phyloP scores from a whole-genome alignment of 2,113 vertebrate species.

The Siniperca knerii region DNA sequence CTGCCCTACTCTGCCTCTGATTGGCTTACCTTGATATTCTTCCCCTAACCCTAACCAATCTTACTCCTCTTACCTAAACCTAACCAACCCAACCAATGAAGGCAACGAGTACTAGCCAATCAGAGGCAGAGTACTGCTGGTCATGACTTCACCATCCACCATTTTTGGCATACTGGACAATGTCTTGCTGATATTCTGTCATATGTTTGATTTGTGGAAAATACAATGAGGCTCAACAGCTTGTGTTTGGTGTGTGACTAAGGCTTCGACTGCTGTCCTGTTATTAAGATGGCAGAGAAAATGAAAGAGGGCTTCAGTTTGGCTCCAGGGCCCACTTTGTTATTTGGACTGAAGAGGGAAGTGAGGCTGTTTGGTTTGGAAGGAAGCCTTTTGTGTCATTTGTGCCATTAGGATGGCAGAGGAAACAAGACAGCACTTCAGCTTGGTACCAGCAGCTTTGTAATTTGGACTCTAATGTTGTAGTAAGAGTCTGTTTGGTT shows the following conservation, averaged over 20 bases:
- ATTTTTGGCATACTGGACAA: not conserved
- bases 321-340: conserved; percentile 19
- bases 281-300: conserved; percentile 37
- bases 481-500: conserved; percentile 32
- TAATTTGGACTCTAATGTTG: conserved; percentile 44
- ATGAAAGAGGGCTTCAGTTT: conserved; percentile 2
- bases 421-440: conserved; percentile 16
- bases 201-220: conserved; percentile 8
- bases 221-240: conserved; percentile 39
- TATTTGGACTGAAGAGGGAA: conserved; percentile 16
- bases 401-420: conserved; percentile 30
- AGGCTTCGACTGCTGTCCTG: not conserved
- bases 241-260: conserved; percentile 40
- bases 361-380: conserved; percentile 54
- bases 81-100: not conserved
- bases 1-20: too few relatives aligned
- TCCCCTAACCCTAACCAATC: not conserved
- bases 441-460: conserved; percentile 47
- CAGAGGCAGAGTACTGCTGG: not conserved
- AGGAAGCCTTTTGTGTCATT: conserved; percentile 3
- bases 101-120: not conserved
- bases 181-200: not conserved
- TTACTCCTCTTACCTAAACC: not conserved
- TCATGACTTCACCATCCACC: not conserved
- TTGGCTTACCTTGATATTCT: too few relatives aligned